A percentile compares a stretch with the other conserved stretches of the same genome.
These are phyloP conservation scores for Acipenser ruthenus DNA, from an alignment of 2,797 vertebrate species.

Conservation along the genomic window DNA sequence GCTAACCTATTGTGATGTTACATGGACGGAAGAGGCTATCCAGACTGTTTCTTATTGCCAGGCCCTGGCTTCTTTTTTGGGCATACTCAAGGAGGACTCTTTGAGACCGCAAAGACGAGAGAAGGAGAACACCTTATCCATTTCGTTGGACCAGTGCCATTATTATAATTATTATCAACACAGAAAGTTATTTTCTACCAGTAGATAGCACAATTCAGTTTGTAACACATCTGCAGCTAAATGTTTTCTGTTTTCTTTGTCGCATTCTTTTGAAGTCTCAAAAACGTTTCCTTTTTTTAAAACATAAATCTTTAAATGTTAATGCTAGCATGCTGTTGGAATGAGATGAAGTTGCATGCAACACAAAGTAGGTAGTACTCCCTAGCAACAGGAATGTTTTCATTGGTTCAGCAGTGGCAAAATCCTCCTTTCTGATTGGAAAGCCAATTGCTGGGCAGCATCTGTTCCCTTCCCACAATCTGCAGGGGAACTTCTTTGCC, in stretches of 20 bases:
- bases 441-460: no score
- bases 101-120: no score
- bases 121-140: no score
- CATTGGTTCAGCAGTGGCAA: not conserved
- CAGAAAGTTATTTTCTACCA: constrained; percentile 56
- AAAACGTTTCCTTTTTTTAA: not conserved
- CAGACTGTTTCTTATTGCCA: not conserved
- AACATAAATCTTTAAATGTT: constrained; percentile 3
- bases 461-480: no score
- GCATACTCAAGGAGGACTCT: no score
- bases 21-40: not conserved
- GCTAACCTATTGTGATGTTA: not conserved
- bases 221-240: constrained; percentile 60
- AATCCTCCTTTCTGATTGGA: no score
- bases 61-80: constrained; percentile 20
- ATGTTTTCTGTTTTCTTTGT: constrained; percentile 52
- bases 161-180: constrained; percentile 48
- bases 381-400: constrained; percentile 8
- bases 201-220: constrained; percentile 76
- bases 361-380: constrained; percentile 9
- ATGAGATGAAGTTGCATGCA: constrained; percentile 15
- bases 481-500: no score
- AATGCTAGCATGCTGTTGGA: not conserved
- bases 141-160: constrained; percentile 60
- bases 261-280: constrained; percentile 45